Evolutionary conservation across 2,888 invertebrate genomes (phyloP), one percentile per base, ranked within the genome.

Genomic region (Chydorus sphaericus): DNA sequence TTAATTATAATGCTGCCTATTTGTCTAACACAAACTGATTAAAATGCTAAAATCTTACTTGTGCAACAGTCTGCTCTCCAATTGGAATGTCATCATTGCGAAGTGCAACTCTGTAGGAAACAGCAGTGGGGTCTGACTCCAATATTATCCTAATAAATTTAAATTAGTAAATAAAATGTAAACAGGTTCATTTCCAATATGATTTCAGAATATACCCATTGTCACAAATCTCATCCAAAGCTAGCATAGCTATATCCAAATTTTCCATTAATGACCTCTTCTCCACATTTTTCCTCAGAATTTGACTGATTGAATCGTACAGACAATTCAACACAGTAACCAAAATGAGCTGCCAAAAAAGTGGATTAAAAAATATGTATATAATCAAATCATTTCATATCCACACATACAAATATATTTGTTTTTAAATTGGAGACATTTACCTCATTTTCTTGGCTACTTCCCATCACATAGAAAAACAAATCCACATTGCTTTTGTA

Each of bases 401-500:
- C 16, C 14, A 30, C 16, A 7, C 8, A 57, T 16, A n/a, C n/a
- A n/a, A n/a, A n/a, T n/a, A n/a, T n/a, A n/a, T n/a, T n/a, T n/a
- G n/a, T n/a, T n/a, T n/a, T n/a, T n/a, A n/a, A n/a, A n/a, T n/a
- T n/a, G n/a, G n/a, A n/a, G n/a, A n/a, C n/a, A n/a, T 60, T 63
- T 72, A 91, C 89, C 79, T 98, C 97, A 75, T 99, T 98, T 71
- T 98, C 97, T 65, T 92, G 85, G 54, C 90, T 85, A 66, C 87
- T 90, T 55, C 98, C 98, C 85, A 99, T 90, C 0, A 98, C 96
- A 71, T 97, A 99, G 72, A 98, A 97, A 73, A 90, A 96, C 5
- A 99, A 74, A 72, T 99, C 98, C 0, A 98, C 97, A 70, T 96
- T 97, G 66, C 91, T 94, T 65, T 88, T 85, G 71, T 98, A 98